Base-by-base conservation (phyloP, 2,888 invertebrate genomes). In the Prionchulus punctatus region DNA sequence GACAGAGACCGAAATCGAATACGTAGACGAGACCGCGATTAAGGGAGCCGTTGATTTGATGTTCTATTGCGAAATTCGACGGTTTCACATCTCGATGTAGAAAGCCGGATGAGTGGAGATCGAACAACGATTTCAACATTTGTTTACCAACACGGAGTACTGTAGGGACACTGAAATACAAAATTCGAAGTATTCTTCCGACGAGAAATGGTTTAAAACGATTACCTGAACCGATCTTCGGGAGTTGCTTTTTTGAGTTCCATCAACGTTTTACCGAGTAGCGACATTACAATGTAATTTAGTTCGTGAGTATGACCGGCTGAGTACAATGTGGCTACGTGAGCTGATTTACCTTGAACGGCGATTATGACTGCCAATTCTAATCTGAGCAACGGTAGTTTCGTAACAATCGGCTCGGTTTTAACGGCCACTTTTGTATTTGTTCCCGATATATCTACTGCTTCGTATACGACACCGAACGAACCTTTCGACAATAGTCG, bases 1-100 rank as follows among this genome's bases (percentile, higher is more conserved):
- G 45, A 1, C 50, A 48, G 15, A 55, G 48, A 3, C 55, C 55
- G 23, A 55, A 55, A 30, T 55, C 55, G 23, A 55, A 54, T 30
- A 55, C 26, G 55, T 47, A 53, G 21, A 53, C 45, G 4, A 45
- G 45, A 23, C 45, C 45, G 23, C 45, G 45, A 36, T 36, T 36
- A 12, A 36, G 36, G 18, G 12, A 18, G 7, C 36, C 36, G 18
- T 36, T 36, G 36, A 36, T 36, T 7, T 7, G 36, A 18, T 36
- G 36, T n/a, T 45, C 45, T 12, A 45, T 23, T 12, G 45, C 45
- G 23, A 45, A 45, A 45, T 45, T 45, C 4, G 45, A 12, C 45
- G 45, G 45, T 23, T 45, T 45, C 23, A 45, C 45, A 23, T 45
- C 45, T 4, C 45, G 12, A 23, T 45, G 45, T 23, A 45, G 23